Percentiles rank a stretch among this genome's conserved stretches.
Conservation (phyloP, 2,113 vertebrate genomes). For the Coracopsis vasa region DNA sequence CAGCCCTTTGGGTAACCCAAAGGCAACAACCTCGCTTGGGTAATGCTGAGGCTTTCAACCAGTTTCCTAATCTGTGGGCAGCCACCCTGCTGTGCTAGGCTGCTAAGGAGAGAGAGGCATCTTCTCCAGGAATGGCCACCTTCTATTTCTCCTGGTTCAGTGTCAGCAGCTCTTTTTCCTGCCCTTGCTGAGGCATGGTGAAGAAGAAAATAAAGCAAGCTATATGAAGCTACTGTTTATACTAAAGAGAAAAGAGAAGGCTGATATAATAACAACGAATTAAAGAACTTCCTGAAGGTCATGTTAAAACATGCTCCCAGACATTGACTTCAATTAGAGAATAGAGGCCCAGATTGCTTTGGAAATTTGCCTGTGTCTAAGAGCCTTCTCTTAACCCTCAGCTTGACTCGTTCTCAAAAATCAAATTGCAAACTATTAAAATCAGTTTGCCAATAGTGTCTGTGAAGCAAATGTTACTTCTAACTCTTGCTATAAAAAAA, state of each 20-base stretch:
- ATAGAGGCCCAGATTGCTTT: background rate
- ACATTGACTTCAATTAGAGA: background rate
- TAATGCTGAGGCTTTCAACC: background rate
- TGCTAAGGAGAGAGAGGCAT: background rate
- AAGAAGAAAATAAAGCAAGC: background rate
- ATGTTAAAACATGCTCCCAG: constrained; percentile 3
- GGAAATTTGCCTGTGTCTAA: background rate
- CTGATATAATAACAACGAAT: background rate
- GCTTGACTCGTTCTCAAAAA: background rate
- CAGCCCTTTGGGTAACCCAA: background rate
- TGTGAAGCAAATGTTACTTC: background rate
- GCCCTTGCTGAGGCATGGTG: background rate
- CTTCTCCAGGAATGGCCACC: background rate
- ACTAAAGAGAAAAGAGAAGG: background rate
- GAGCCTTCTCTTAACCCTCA: background rate
- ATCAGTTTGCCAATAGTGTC: background rate
- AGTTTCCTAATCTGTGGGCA: constrained; percentile 23
- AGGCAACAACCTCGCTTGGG: background rate
- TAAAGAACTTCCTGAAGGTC: constrained; percentile 19
- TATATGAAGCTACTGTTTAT: background rate
- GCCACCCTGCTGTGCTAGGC: background rate
- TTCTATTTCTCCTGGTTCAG: background rate
- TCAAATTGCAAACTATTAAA: background rate
- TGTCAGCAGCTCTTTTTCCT: background rate
- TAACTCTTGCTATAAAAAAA: background rate